These are phyloP conservation scores for Pyrocephalus nanus DNA, from an alignment of 2,797 vertebrate species.

Conservation along the genomic window DNA sequence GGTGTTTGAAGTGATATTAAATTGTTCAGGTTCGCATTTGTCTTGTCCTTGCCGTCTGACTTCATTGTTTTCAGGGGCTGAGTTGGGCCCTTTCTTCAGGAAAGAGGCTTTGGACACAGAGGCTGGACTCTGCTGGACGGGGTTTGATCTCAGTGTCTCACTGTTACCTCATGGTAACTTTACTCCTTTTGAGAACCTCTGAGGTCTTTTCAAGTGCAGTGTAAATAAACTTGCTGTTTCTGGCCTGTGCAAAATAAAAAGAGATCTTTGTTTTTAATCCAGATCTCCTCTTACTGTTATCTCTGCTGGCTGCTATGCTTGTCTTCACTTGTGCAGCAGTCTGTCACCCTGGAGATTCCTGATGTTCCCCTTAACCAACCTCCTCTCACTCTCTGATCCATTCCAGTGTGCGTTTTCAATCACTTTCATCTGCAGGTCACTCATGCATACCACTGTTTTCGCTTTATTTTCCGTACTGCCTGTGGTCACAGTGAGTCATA, in stretches of 20 bases:
- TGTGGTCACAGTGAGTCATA: slow-evolving; percentile 26
- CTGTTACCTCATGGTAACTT: background rate
- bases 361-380: background rate
- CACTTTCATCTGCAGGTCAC: background rate
- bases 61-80: background rate
- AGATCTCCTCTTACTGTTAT: background rate
- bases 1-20: background rate
- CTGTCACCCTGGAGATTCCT: background rate
- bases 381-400: background rate
- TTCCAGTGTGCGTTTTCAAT: background rate
- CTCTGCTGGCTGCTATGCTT: background rate
- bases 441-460: background rate
- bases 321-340: background rate
- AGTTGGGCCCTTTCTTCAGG: background rate
- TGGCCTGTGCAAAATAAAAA: background rate
- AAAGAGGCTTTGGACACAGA: background rate
- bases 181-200: background rate
- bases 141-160: background rate
- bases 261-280: background rate
- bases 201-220: background rate
- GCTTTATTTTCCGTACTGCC: background rate
- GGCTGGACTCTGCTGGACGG: background rate
- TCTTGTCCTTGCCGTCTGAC: background rate
- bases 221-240: background rate
- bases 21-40: background rate